These are phyloP conservation scores for Maniola jurtina DNA, from an alignment of 1,140 invertebrate genomes.

Conservation along the genomic window DNA sequence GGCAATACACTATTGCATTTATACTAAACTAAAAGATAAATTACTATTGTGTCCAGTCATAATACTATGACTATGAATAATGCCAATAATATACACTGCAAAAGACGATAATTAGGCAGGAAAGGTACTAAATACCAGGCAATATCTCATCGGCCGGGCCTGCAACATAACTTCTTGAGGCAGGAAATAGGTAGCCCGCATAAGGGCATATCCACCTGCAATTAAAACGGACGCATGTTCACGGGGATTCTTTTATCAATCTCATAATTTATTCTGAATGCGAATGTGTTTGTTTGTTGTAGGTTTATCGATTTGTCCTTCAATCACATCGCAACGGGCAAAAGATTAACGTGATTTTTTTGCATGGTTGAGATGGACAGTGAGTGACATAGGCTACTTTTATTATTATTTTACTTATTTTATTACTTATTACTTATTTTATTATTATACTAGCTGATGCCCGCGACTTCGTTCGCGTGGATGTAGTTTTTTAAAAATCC, in stretches of 20 bases:
- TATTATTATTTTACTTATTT: too few species aligned
- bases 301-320: too few species aligned
- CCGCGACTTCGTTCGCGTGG: too few species aligned
- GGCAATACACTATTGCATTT: neutral
- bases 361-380: too few species aligned
- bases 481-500: too few species aligned
- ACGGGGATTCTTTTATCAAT: neutral
- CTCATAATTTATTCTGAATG: too few species aligned
- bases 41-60: constrained; percentile 7
- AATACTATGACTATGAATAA: neutral
- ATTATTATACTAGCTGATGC: too few species aligned
- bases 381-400: too few species aligned
- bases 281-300: too few species aligned
- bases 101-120: constrained; percentile 23
- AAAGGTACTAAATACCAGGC: constrained; percentile 15
- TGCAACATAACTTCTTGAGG: constrained; percentile 17
- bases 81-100: constrained; percentile 16
- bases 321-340: too few species aligned
- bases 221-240: neutral
- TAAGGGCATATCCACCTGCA: neutral
- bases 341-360: too few species aligned
- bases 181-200: constrained; percentile 7
- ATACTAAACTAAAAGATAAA: neutral
- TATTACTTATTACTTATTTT: too few species aligned
- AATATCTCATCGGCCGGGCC: constrained; percentile 19